Evolutionary conservation across 2,797 vertebrate genomes (phyloP).

Genomic region (Gymnodraco acuticeps): DNA sequence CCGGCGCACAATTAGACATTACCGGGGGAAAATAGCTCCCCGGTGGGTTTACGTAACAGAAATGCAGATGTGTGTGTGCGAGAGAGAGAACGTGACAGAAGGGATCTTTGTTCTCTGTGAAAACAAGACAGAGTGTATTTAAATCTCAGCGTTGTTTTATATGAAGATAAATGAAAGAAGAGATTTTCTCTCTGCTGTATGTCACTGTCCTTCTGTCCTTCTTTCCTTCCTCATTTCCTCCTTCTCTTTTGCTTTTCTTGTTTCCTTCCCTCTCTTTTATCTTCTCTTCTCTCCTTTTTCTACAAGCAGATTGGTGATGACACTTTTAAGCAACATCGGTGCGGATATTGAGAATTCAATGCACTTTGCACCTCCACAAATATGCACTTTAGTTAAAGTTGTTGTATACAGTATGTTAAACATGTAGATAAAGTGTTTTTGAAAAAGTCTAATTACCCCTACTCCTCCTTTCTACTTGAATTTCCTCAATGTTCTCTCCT

Average conservation of each 20-base stretch:
- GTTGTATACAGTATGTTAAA: too few relatives aligned
- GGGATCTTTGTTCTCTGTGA: neutral
- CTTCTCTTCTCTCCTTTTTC: too few relatives aligned
- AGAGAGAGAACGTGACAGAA: too few relatives aligned
- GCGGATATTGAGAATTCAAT: too few relatives aligned
- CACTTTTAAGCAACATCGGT: too few relatives aligned
- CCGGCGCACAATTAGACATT: conserved; percentile 45
- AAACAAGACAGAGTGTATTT: neutral
- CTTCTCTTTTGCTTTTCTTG: neutral
- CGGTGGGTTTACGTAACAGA: conserved; percentile 29
- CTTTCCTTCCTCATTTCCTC: neutral
- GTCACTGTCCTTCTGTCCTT: neutral
- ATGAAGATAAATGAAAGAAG: neutral
- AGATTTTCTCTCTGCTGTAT: neutral
- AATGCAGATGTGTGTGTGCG: conserved; percentile 5
- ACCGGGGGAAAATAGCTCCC: conserved; percentile 30
- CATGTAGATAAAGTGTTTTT: too few relatives aligned
- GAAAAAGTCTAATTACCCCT: neutral
- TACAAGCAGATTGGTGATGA: too few relatives aligned
- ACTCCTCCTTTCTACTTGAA: neutral
- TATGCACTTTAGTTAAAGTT: too few relatives aligned
- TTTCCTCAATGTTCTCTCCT: neutral
- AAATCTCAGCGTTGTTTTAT: neutral
- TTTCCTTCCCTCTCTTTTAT: too few relatives aligned
- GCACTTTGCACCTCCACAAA: too few relatives aligned